Percentiles rank a stretch among this genome's conserved stretches.
Evolutionary conservation across 1,140 invertebrate genomes (phyloP).

Genomic region (Chelonus insularis): DNA sequence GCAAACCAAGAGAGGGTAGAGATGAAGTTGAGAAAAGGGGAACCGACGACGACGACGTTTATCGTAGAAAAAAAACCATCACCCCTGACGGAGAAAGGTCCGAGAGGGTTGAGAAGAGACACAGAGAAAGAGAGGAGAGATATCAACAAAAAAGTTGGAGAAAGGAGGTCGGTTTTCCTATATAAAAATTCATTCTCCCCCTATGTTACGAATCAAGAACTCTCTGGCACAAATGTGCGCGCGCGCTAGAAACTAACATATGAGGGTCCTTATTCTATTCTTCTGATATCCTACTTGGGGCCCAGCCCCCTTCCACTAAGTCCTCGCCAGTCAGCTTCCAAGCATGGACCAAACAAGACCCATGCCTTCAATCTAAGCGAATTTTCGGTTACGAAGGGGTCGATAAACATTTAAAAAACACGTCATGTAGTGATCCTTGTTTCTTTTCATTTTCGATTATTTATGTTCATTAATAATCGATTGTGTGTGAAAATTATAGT

Average conservation of each 20-base stretch:
- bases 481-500: too few species aligned
- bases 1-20: slow-evolving; percentile 31
- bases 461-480: too few species aligned
- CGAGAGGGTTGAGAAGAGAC: slow-evolving; percentile 27
- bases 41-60: slow-evolving; percentile 13
- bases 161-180: slow-evolving; percentile 3
- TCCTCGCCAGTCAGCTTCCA: slow-evolving; percentile 53
- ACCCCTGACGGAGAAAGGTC: slow-evolving; percentile 34
- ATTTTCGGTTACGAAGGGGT: slow-evolving; percentile 20
- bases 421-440: too few species aligned
- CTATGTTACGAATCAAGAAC: background rate
- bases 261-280: slow-evolving; percentile 56
- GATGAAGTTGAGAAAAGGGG: slow-evolving; percentile 32
- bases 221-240: background rate
- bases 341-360: slow-evolving; percentile 54
- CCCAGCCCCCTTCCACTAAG: slow-evolving; percentile 31
- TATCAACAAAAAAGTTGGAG: slow-evolving; percentile 22
- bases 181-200: slow-evolving; percentile 26
- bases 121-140: background rate
- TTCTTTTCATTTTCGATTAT: too few species aligned
- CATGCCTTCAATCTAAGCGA: slow-evolving; percentile 2
- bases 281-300: slow-evolving; percentile 55
- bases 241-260: slow-evolving; percentile 1
- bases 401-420: too few species aligned
- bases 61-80: slow-evolving; percentile 48